Conservation (phyloP, 2,113 vertebrate genomes). For the Pristiophorus japonicus region DNA sequence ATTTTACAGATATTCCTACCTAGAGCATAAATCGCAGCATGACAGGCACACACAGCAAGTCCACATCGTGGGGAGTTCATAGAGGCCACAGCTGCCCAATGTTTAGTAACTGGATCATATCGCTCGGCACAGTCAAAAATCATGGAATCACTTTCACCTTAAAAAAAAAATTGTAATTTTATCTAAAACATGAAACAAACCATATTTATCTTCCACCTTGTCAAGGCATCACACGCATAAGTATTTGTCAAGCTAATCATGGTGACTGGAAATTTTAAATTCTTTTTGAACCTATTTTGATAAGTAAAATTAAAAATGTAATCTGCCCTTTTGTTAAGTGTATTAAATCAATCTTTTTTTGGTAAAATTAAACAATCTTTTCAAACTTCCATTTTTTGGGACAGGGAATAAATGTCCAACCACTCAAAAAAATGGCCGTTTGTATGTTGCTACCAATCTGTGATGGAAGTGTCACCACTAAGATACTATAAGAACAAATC, state of each 20-base stretch:
- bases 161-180: not conserved
- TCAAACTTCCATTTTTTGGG: not conserved
- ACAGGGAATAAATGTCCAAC: not conserved
- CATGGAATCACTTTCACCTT: constrained; percentile 93
- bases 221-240: not conserved
- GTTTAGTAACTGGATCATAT: constrained; percentile 90
- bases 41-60: constrained; percentile 81
- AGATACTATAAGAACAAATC: not conserved
- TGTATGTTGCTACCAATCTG: not conserved
- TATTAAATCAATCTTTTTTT: not conserved
- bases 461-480: not conserved
- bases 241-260: not conserved
- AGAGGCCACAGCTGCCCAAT: constrained; percentile 87
- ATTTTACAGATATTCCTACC: constrained; percentile 58
- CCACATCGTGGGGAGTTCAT: constrained; percentile 90
- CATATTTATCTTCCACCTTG: not conserved
- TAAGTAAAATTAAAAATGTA: constrained; percentile 12
- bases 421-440: not conserved
- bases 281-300: too few species aligned
- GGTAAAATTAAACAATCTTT: not conserved
- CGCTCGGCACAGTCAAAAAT: constrained; percentile 95
- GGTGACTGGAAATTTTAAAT: not conserved
- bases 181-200: not conserved
- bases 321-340: not conserved
- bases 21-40: constrained; percentile 88